phyloP scores from a whole-genome alignment of 2,797 vertebrate genomes.

The Danio choprae region DNA sequence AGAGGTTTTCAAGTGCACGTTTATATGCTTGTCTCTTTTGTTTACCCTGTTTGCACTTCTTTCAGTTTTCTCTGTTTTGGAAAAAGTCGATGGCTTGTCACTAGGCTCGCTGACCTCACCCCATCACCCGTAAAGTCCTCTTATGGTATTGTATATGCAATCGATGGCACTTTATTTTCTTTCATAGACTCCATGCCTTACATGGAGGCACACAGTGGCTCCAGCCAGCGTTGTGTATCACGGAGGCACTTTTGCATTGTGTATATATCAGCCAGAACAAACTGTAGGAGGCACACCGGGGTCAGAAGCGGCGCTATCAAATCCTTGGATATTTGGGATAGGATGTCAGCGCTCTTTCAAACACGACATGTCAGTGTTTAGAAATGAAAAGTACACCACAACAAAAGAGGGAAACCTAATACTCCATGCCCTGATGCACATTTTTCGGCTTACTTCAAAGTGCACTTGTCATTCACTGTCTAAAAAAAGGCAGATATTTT shows the following conservation, averaged over 20 bases:
- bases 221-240: slow-evolving; percentile 43
- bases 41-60: slow-evolving; percentile 37
- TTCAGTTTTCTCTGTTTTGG: slow-evolving; percentile 70
- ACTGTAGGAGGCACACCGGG: slow-evolving; percentile 54
- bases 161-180: slow-evolving; percentile 76
- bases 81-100: slow-evolving; percentile 71
- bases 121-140: slow-evolving; percentile 77
- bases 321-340: slow-evolving; percentile 75
- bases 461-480: slow-evolving; percentile 41
- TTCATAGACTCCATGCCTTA: slow-evolving; percentile 76
- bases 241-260: slow-evolving; percentile 41
- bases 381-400: slow-evolving; percentile 77
- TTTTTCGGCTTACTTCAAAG: slow-evolving; percentile 63
- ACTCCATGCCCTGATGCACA: slow-evolving; percentile 56
- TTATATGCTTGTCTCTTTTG: slow-evolving; percentile 2
- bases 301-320: slow-evolving; percentile 78
- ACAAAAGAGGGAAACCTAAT: slow-evolving; percentile 75
- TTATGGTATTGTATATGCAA: slow-evolving; percentile 79
- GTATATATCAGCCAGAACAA: slow-evolving; percentile 34
- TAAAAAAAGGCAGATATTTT: slow-evolving; percentile 5
- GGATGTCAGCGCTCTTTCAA: slow-evolving; percentile 71
- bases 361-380: slow-evolving; percentile 70
- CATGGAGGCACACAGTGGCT: slow-evolving; percentile 75
- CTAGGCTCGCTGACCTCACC: slow-evolving; percentile 66
- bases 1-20: slow-evolving; percentile 15